Conservation (phyloP, 2,113 vertebrate species). For the Channa argus region DNA sequence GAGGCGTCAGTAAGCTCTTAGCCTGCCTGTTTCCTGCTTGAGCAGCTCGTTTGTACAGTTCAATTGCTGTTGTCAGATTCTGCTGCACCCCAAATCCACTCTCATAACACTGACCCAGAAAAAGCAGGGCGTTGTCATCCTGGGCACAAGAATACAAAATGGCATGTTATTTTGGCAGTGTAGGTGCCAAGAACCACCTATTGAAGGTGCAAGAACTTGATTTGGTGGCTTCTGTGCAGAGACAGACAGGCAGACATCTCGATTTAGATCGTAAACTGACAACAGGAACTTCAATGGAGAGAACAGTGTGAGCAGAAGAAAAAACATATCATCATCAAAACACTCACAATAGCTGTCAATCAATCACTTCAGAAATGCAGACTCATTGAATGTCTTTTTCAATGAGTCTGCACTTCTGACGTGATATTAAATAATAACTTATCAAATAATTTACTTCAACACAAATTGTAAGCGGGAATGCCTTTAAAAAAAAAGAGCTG, state of each 20-base stretch:
- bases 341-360: neutral
- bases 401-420: too few species aligned
- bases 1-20: conserved; percentile 72
- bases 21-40: conserved; percentile 81
- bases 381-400: too few species aligned
- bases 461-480: too few species aligned
- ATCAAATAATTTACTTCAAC: neutral
- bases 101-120: conserved; percentile 91
- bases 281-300: neutral
- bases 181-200: neutral
- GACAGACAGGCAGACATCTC: neutral
- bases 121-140: conserved; percentile 88
- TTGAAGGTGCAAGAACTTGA: neutral
- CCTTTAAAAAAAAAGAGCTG: neutral
- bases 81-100: conserved; percentile 86
- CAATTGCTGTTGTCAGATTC: conserved; percentile 78
- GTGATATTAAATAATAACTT: neutral
- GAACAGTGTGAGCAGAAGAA: neutral
- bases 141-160: conserved; percentile 61
- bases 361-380: too few species aligned
- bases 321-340: too few species aligned
- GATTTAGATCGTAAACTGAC: neutral
- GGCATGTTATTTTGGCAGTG: neutral
- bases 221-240: neutral
- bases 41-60: conserved; percentile 84